Evolutionary conservation across 2,113 vertebrate genomes (phyloP).

Genomic region (Neopipo cinnamomea): DNA sequence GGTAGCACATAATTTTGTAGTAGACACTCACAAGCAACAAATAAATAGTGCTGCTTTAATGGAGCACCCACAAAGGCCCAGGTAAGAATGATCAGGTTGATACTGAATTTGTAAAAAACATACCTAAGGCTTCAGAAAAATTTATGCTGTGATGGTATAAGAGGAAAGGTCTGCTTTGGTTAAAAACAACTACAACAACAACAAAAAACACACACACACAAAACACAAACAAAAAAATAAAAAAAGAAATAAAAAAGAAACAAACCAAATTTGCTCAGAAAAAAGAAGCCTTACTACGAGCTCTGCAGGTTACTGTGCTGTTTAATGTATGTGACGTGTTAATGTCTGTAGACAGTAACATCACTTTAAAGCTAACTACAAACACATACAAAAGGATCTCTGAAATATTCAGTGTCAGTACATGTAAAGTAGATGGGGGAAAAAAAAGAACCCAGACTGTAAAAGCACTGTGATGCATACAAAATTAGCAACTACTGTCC

Average conservation of each 20-base stretch:
- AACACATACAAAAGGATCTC: neutral
- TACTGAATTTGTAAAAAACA: neutral
- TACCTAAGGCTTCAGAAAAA: neutral
- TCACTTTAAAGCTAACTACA: neutral
- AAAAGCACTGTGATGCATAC: neutral
- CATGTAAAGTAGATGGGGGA: neutral
- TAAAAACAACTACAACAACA: neutral
- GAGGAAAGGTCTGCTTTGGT: neutral
- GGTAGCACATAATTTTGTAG: neutral
- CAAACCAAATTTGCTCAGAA: neutral
- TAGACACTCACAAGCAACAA: rapidly evolving
- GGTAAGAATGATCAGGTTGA: neutral
- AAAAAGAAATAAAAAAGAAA: neutral
- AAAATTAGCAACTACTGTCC: neutral
- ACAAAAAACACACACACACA: neutral
- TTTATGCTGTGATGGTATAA: rapidly evolving
- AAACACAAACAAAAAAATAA: neutral
- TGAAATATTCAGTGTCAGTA: neutral
- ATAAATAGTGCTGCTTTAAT: neutral
- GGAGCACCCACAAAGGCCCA: neutral
- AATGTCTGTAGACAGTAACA: neutral
- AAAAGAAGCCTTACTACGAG: neutral
- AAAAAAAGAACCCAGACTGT: neutral
- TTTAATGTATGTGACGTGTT: neutral
- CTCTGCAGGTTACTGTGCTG: neutral